Percentiles rank a stretch among this genome's conserved stretches.
Evolutionary conservation across 2,888 invertebrate genomes (phyloP).

Genomic region (Anarsia innoxiella): DNA sequence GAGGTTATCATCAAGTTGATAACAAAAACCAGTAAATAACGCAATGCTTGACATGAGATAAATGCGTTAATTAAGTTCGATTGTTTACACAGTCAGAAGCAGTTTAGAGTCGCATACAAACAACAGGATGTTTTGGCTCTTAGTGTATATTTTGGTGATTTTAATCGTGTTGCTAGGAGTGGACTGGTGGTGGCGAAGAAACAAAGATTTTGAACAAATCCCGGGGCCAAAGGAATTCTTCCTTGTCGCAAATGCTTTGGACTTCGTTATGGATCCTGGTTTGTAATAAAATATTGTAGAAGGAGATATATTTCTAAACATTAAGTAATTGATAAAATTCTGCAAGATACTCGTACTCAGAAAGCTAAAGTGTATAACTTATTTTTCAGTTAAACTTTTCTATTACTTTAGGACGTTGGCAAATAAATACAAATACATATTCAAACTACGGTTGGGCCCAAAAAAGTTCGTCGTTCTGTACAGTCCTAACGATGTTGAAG

Average conservation of each 20-base stretch:
- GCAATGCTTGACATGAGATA: no score
- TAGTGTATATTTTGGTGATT: background rate
- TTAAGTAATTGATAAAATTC: no score
- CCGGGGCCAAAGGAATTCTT: conserved; percentile 27
- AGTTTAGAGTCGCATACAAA: no score
- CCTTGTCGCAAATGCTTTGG: conserved; percentile 27
- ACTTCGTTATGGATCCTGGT: conserved; percentile 30
- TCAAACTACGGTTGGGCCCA: conserved; percentile 25
- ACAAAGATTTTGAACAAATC: conserved; percentile 22
- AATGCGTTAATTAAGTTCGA: no score
- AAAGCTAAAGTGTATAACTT: no score
- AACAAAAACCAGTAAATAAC: no score
- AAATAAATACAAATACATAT: conserved; percentile 25
- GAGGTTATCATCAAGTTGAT: no score
- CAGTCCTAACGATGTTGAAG: conserved; percentile 67
- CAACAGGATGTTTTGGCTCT: conserved; percentile 1
- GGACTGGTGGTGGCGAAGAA: background rate
- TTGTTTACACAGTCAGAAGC: no score
- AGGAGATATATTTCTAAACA: no score
- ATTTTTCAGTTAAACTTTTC: conserved; percentile 30
- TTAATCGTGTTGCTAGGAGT: background rate
- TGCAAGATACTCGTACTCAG: no score
- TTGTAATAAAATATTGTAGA: no score
- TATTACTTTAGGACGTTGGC: conserved; percentile 28
- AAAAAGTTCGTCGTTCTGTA: conserved; percentile 37